Evolutionary conservation across 2,113 vertebrate genomes (phyloP), one percentile per base, ranked within the genome.

Genomic region (Ameiurus melas): DNA sequence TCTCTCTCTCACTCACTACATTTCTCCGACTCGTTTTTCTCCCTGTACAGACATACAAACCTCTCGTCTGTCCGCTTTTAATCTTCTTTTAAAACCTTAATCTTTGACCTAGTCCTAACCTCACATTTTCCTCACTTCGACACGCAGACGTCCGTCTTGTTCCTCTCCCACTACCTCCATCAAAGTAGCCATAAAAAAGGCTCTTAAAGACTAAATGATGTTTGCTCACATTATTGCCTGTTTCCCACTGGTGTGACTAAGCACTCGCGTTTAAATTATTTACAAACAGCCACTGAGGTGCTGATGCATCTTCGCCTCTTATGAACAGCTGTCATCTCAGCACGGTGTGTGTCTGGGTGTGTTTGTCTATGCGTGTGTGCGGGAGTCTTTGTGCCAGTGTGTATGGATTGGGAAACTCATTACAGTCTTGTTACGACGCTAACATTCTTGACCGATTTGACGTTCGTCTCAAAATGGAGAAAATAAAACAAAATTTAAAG

Each of bases 261-360:
- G 94, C 94, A 92, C 83, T 87, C 13, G 7, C 25, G 55, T 92
- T 94, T 95, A 93, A 95, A 94, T 95, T 94, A 95, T 93, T 95
- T 91, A 95, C 83, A 87, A 90, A 87, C 90, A 89, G 60, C 60
- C 25, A 87, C 78, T 64, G 83, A 78, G 83, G 85, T 83, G 78
- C 86, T 93, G 94, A 94, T 92, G 89, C 90, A 88, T 88, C 86
- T 70, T 90, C 91, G 89, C 70, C 80, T 88, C 83, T 78, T 89
- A 66, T 71, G 79, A 71, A 83, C 75, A 89, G 82, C 87, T 88
- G 87, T 84, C 87, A 79, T 88, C 73, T 36, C 73, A 85, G 86
- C 68, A 87, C 8, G 36, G 3, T 80, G 78, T 87, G 51, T 12
- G 78, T 43, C 25, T 62, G 55, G 70, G 22, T 82, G 68, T 39